phyloP scores from a whole-genome alignment of 2,888 invertebrate genomes.

The Tipula vernalis region DNA sequence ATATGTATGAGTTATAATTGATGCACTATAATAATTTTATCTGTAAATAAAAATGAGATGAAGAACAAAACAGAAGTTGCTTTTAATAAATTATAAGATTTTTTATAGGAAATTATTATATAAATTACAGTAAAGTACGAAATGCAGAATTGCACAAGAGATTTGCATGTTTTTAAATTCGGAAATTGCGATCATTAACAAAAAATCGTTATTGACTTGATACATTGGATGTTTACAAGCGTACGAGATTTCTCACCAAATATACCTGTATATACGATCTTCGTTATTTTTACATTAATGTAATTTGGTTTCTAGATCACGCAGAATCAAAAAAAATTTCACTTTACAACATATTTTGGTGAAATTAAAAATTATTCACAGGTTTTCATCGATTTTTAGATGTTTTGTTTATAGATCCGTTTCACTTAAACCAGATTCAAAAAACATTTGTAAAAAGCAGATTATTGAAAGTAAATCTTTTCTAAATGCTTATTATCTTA shows the following conservation, averaged over 20 bases:
- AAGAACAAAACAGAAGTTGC: background rate
- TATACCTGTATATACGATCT: background rate
- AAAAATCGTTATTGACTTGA: too few relatives aligned
- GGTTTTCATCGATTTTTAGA: background rate
- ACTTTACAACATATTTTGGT: background rate
- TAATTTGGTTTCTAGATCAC: background rate
- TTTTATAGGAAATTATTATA: background rate
- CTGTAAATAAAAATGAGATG: background rate
- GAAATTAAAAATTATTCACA: background rate
- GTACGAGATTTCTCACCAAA: too few relatives aligned
- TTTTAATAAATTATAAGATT: background rate
- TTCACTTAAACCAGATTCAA: background rate
- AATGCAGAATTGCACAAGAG: too few relatives aligned
- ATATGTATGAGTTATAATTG: background rate
- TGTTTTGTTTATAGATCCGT: background rate
- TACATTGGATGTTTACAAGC: too few relatives aligned
- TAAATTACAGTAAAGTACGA: too few relatives aligned
- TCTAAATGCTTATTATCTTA: background rate
- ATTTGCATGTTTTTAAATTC: background rate
- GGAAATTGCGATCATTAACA: too few relatives aligned
- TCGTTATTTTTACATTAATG: background rate
- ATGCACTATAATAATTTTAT: background rate
- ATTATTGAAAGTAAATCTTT: background rate
- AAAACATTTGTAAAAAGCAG: background rate
- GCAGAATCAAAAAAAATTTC: background rate